These are phyloP conservation scores for Athrips mouffetella DNA, from an alignment of 2,888 invertebrate species.

Conservation along the genomic window DNA sequence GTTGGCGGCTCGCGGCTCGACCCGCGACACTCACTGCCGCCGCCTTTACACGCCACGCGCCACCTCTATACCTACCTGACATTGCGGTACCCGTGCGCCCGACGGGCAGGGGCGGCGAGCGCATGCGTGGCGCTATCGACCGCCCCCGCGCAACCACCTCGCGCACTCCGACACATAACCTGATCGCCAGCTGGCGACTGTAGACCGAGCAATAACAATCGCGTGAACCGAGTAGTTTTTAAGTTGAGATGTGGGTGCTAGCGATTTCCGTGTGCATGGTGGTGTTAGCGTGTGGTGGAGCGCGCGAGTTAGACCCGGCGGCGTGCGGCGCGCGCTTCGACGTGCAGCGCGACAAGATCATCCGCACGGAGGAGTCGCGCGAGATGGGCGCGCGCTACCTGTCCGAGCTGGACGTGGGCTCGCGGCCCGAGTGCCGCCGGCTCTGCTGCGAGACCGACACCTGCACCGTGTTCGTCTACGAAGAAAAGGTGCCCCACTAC, in stretches of 20 bases:
- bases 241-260: not conserved
- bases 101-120: constrained; percentile 21
- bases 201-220: constrained; percentile 14
- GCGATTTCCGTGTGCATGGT: constrained; percentile 4
- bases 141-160: constrained; percentile 20
- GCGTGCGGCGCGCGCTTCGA: constrained; percentile 88
- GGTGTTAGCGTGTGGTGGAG: constrained; percentile 34
- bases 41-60: not conserved
- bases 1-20: not conserved
- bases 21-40: not conserved
- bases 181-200: constrained; percentile 7
- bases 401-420: constrained; percentile 89
- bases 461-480: constrained; percentile 95
- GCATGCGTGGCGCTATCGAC: constrained; percentile 48
- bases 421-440: constrained; percentile 88
- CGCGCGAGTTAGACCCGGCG: constrained; percentile 79
- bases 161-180: not conserved
- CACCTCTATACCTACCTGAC: not conserved
- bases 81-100: not conserved
- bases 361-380: constrained; percentile 92
- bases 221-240: constrained; percentile 21
- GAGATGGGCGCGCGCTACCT: constrained; percentile 93
- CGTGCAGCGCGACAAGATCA: constrained; percentile 92
- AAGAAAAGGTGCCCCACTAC: constrained; percentile 92
- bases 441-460: constrained; percentile 91